Base-by-base conservation (phyloP, 1,140 invertebrate species). In the Drosophila bifasciata region DNA sequence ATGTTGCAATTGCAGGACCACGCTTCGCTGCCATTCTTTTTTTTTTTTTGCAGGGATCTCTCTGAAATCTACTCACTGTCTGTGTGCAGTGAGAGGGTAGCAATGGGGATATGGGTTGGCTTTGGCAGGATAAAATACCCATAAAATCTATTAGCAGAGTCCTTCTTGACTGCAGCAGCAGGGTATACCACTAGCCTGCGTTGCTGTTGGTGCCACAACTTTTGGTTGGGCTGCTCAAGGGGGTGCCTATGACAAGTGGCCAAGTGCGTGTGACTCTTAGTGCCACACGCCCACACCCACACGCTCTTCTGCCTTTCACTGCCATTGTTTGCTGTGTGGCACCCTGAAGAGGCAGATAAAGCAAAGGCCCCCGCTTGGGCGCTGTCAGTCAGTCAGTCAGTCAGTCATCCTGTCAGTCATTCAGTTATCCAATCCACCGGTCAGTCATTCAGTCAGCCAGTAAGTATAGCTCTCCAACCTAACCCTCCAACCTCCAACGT, bases 241-340 rank as follows among this genome's bases (percentile, higher is more conserved):
- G 55, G 78, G 66, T 79, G 78, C 76, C 66, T 68, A 59, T 86
- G 84, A 76, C 83, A 83, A 88, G 73, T 85, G 80, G 70, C 44
- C 57, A 58, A 69, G 75, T 59, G 58, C 23, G 53, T 51, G 51
- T 66, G 56, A 58, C 36, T 59, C 25, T n/a, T 43, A 39, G 57
- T 45, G 55, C 32, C 44, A 16, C 52, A 36, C 46, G 11, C 32
- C 32, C 13, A 8, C n/a, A 19, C 19, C 21, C n/a, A 6, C 13
- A 3, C 5, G 23, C 11, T 4, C 13, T 16, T 15, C 43, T 17
- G 36, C 40, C 11, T 7, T 23, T 9, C 32, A 36, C 32, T 36
- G n/a, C 23, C 44, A 25, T 45, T 17, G 23, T 41, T 28, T 55
- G 51, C 44, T 62, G 60, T 46, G 52, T 53, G 70, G 40, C 57